Conservation (phyloP, 2,888 invertebrate species). For the Ellobium chinense region DNA sequence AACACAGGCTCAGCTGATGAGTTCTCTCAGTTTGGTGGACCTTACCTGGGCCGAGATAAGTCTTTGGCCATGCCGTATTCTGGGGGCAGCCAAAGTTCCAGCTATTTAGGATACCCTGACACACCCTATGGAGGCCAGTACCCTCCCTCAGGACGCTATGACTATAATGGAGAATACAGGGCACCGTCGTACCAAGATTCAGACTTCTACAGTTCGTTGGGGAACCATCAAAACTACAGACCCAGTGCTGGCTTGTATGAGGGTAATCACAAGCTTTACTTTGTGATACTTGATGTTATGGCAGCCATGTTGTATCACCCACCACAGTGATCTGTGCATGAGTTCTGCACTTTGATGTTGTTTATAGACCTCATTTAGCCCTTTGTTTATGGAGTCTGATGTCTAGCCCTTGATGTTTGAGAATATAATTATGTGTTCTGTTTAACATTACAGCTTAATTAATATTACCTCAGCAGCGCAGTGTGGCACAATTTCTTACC, state of each 20-base stretch:
- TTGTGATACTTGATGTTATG: too few species aligned
- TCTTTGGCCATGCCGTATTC: not conserved
- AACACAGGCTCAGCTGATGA: constrained; percentile 28
- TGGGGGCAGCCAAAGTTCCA: not conserved
- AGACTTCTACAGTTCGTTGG: constrained; percentile 32
- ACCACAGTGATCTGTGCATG: too few species aligned
- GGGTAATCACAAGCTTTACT: too few species aligned
- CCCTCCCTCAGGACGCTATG: constrained; percentile 10
- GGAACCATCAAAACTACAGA: constrained; percentile 8
- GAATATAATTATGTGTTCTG: too few species aligned
- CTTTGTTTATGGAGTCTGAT: too few species aligned
- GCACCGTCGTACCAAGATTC: constrained; percentile 33
- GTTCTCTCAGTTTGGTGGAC: constrained; percentile 41
- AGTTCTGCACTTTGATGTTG: too few species aligned
- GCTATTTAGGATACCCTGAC: constrained; percentile 26
- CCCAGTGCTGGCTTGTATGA: constrained; percentile 40
- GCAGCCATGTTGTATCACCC: too few species aligned
- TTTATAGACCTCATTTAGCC: too few species aligned
- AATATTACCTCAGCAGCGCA: too few species aligned
- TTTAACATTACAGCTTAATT: too few species aligned
- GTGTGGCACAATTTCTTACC: too few species aligned
- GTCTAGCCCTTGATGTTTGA: too few species aligned
- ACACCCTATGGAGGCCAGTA: constrained; percentile 23
- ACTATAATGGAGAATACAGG: constrained; percentile 38
- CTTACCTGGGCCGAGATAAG: constrained; percentile 30